Evolutionary conservation across 2,888 invertebrate genomes (phyloP), one percentile per base, ranked within the genome.

Genomic region (Morpho achilles): DNA sequence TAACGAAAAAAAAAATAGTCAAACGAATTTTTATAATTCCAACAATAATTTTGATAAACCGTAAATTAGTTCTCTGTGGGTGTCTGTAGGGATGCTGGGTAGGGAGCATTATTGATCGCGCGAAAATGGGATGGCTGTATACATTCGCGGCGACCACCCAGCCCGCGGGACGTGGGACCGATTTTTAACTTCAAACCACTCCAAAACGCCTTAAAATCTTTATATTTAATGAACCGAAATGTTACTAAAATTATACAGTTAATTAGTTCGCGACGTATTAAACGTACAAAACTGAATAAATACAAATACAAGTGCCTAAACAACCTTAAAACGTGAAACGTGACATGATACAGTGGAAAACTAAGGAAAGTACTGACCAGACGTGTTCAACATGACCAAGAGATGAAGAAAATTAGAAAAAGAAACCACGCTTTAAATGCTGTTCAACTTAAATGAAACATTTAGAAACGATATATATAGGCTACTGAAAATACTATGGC

Each of bases 41-140:
- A 53, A 43, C 39, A 52, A 50, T 45, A 50, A 16, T 16, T 10
- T 47, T 52, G 47, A 40, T n/a, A 49, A 52, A 39, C 48, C 48
- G 39, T 48, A 60, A 51, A 58, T 54, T 58, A 60, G 59, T 43
- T 72, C 73, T 78, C 78, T 79, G 80, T 84, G 79, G 76, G 76
- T 79, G 83, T 77, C 68, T 74, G 80, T 81, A 85, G 87, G 87
- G 91, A 91, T 87, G 91, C 90, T 91, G 91, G 87, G 84, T 79
- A 84, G 87, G 88, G 88, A 91, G 90, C 91, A 87, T 89, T 91
- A 91, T 91, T 91, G 91, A 91, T 91, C 91, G 87, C 74, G 86
- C 77, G 83, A 83, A 85, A 88, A 84, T 84, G 86, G 90, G 87
- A 87, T 87, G 84, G 88, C 82, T 82, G 83, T 82, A 81, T 79